Evolutionary conservation across 2,797 vertebrate species (phyloP).

Genomic region (Sebastiscus tertius): DNA sequence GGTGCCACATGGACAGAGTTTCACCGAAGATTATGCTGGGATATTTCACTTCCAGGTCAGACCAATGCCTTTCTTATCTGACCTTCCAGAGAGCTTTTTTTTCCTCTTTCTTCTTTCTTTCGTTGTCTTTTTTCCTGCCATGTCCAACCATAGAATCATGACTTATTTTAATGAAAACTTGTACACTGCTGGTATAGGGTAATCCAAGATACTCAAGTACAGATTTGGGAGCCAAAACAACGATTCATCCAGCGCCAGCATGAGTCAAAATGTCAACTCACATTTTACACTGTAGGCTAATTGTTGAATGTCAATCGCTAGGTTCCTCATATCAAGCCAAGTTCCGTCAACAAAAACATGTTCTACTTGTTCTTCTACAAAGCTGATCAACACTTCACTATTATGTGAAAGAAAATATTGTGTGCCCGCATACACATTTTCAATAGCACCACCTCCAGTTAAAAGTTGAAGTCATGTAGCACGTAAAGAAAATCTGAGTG

Average conservation of each 20-base stretch:
- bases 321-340: neutral
- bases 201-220: neutral
- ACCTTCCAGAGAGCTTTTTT: neutral
- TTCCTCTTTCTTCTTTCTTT: neutral
- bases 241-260: neutral
- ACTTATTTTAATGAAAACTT: neutral
- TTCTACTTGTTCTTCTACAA: neutral
- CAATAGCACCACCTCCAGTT: neutral
- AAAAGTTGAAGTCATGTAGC: neutral
- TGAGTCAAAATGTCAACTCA: neutral
- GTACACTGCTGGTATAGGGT: neutral
- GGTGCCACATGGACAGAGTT: conserved; percentile 79
- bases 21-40: conserved; percentile 78
- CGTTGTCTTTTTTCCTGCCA: neutral
- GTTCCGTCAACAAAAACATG: neutral
- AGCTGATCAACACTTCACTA: neutral
- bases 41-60: conserved; percentile 86
- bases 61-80: neutral
- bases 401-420: neutral
- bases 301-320: neutral
- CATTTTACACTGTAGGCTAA: neutral
- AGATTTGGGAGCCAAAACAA: neutral
- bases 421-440: neutral
- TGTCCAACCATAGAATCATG: neutral
- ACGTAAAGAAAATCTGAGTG: neutral